phyloP scores from a whole-genome alignment of 2,797 vertebrate species.

The Nannoperca obscura region DNA sequence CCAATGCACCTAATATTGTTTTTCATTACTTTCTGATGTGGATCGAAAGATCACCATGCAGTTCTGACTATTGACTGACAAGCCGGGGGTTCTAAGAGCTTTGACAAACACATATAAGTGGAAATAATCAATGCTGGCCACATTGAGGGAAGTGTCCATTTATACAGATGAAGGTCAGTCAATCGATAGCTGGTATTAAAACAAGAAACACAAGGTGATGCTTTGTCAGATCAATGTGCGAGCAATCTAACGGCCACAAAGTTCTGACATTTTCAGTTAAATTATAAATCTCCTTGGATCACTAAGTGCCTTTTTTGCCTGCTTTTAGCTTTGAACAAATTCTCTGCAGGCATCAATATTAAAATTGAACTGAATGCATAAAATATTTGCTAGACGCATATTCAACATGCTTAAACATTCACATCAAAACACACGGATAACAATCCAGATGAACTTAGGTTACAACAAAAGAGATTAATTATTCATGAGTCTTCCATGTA shows the following conservation, averaged over 20 bases:
- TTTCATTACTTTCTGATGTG: conserved; percentile 74
- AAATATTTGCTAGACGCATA: conserved; percentile 25
- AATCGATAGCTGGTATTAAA: conserved; percentile 85
- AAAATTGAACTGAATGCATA: conserved; percentile 39
- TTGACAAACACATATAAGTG: conserved; percentile 82
- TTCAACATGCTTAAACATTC: conserved; percentile 38
- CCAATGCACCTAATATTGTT: conserved; percentile 46
- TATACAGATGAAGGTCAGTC: conserved; percentile 87
- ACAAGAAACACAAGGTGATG: conserved; percentile 85
- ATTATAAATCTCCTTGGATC: conserved; percentile 59
- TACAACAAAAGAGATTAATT: conserved; percentile 35
- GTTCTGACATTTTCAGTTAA: conserved; percentile 74
- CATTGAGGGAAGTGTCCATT: conserved; percentile 81
- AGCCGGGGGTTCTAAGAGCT: conserved; percentile 76
- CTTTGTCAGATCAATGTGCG: conserved; percentile 80
- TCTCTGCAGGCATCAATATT: conserved; percentile 28
- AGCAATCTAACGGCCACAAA: conserved; percentile 73
- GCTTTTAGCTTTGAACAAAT: conserved; percentile 37
- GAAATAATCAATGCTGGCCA: conserved; percentile 82
- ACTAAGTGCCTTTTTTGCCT: conserved; percentile 4
- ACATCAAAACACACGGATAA: background rate
- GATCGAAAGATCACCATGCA: conserved; percentile 78
- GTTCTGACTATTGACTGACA: conserved; percentile 83
- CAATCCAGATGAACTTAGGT: conserved; percentile 30
- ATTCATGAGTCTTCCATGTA: conserved; percentile 45